Percentiles rank a stretch among this genome's conserved stretches.
phyloP scores from a whole-genome alignment of 1,140 invertebrate genomes.

The Caenorhabditis remanei region DNA sequence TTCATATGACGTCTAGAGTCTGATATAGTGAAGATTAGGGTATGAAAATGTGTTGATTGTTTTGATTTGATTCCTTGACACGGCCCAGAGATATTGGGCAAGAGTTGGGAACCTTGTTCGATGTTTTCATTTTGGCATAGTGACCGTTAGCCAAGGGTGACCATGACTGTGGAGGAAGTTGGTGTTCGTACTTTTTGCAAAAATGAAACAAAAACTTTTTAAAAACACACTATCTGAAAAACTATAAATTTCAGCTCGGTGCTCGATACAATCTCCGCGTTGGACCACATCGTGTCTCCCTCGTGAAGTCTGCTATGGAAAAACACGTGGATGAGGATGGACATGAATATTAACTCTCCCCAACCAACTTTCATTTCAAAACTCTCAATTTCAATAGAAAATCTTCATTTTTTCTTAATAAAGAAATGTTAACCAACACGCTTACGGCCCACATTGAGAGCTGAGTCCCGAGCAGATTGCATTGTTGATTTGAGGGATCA shows the following conservation, averaged over 20 bases:
- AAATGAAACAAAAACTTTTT: too few species aligned
- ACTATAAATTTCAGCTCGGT: conserved; percentile 1
- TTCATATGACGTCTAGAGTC: too few species aligned
- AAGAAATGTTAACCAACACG: neutral
- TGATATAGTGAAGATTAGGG: too few species aligned
- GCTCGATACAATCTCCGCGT: conserved; percentile 19
- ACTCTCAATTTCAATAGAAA: neutral
- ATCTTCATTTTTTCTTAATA: neutral
- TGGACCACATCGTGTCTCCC: conserved; percentile 39
- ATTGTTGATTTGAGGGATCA: conserved; percentile 50
- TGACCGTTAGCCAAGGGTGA: too few species aligned
- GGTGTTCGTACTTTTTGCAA: too few species aligned
- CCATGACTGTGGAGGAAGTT: too few species aligned
- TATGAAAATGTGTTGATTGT: too few species aligned
- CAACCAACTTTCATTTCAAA: neutral
- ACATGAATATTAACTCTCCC: neutral
- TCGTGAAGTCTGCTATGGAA: conserved; percentile 6
- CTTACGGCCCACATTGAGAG: conserved; percentile 54
- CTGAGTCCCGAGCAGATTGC: conserved; percentile 34
- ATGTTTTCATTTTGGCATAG: too few species aligned
- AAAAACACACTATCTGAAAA: too few species aligned
- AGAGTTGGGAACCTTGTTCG: too few species aligned
- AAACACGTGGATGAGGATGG: conserved; percentile 48
- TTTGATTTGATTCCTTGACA: too few species aligned
- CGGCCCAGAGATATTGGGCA: too few species aligned